phyloP scores from a whole-genome alignment of 2,888 invertebrate species.

The Drosophila pseudotakahashii region DNA sequence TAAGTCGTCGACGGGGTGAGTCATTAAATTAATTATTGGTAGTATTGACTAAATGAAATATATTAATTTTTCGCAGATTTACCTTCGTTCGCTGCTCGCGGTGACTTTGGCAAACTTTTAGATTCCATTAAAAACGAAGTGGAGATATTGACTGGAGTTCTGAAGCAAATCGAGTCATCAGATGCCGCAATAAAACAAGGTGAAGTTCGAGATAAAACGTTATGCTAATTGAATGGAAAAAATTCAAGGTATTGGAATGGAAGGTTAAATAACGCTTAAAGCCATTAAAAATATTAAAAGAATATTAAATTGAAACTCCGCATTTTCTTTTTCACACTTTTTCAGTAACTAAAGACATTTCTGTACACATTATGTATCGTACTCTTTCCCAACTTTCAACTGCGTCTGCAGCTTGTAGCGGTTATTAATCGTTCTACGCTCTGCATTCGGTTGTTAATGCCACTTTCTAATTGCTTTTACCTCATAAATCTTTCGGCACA shows the following conservation, averaged over 20 bases:
- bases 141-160: conserved; percentile 72
- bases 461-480: conserved; percentile 78
- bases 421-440: conserved; percentile 63
- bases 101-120: conserved; percentile 67
- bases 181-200: not conserved
- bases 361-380: not conserved
- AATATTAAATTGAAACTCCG: not conserved
- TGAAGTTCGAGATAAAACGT: not conserved
- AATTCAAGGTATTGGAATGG: not conserved
- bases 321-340: not conserved
- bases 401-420: conserved; percentile 31
- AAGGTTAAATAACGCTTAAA: not conserved
- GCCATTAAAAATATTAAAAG: not conserved
- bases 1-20: conserved; percentile 75
- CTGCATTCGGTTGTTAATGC: conserved; percentile 71
- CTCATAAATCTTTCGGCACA: conserved; percentile 68
- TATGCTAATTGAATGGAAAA: conserved; percentile 13
- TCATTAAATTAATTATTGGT: not conserved
- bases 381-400: not conserved
- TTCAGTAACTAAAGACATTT: too few relatives aligned
- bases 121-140: conserved; percentile 82
- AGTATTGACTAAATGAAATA: not conserved
- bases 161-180: conserved; percentile 48
- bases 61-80: conserved; percentile 25
- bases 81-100: conserved; percentile 2